These are phyloP conservation scores for Microplitis deprimator DNA, from an alignment of 2,888 invertebrate species.

Conservation along the genomic window DNA sequence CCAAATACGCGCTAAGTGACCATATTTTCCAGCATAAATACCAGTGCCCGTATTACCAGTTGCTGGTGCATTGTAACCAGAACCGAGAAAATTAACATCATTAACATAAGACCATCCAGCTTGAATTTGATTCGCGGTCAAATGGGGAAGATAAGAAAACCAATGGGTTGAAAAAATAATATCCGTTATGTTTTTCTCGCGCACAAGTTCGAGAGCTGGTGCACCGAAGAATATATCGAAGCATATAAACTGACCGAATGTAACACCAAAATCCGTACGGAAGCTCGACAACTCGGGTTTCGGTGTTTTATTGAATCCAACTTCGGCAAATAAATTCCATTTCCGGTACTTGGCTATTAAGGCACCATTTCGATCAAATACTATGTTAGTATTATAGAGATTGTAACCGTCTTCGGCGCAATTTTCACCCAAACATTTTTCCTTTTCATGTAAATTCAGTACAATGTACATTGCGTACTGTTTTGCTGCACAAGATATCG, in stretches of 20 bases:
- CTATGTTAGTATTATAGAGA: constrained; percentile 85
- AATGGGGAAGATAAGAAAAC: constrained; percentile 86
- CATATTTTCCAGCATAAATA: constrained; percentile 78
- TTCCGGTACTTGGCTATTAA: constrained; percentile 78
- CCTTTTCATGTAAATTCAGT: constrained; percentile 79
- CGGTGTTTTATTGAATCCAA: constrained; percentile 72
- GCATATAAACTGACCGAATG: constrained; percentile 86
- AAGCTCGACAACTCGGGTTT: constrained; percentile 77
- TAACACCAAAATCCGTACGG: constrained; percentile 84
- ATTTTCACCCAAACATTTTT: constrained; percentile 73
- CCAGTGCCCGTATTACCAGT: constrained; percentile 78
- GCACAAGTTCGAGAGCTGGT: constrained; percentile 72
- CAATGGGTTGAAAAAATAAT: constrained; percentile 83
- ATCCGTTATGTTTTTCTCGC: constrained; percentile 75
- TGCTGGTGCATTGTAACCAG: constrained; percentile 71
- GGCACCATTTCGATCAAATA: constrained; percentile 80
- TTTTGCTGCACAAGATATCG: constrained; percentile 77
- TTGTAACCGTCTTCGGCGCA: constrained; percentile 74
- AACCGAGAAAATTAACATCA: constrained; percentile 72
- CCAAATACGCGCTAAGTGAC: constrained; percentile 72
- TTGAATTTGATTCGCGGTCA: constrained; percentile 78
- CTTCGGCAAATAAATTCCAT: constrained; percentile 71
- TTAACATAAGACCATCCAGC: constrained; percentile 72
- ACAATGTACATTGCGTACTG: constrained; percentile 78
- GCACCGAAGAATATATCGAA: constrained; percentile 86